These are phyloP conservation scores for Agonum fuliginosum DNA, from an alignment of 2,888 invertebrate genomes.

Conservation along the genomic window DNA sequence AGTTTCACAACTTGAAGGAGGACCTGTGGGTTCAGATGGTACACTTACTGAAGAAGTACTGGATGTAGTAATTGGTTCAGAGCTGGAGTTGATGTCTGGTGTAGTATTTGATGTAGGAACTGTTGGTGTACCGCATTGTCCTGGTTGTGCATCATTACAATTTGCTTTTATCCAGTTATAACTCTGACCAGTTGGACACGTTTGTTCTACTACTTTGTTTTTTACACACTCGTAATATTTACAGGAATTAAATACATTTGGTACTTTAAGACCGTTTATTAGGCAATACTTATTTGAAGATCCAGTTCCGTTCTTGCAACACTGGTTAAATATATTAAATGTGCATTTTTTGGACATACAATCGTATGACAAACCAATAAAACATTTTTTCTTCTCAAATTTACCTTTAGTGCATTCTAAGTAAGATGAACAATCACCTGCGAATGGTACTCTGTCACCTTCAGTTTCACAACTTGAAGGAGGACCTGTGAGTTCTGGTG, in stretches of 20 bases:
- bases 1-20: too few relatives aligned
- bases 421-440: neutral
- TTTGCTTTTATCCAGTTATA: constrained; percentile 32
- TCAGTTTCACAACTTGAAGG: too few relatives aligned
- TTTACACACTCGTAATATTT: constrained; percentile 26
- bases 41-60: too few relatives aligned
- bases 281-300: neutral
- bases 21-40: too few relatives aligned
- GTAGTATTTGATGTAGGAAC: too few relatives aligned
- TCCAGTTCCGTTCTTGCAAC: neutral
- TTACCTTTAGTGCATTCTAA: neutral
- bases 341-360: neutral
- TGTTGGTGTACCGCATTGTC: neutral
- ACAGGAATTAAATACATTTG: neutral
- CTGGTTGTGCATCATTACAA: neutral
- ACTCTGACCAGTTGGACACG: constrained; percentile 7
- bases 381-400: neutral
- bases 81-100: too few relatives aligned
- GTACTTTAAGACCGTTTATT: constrained; percentile 1
- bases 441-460: neutral
- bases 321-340: neutral
- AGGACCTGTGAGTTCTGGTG: too few relatives aligned
- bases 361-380: neutral
- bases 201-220: neutral
- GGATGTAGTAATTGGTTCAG: too few relatives aligned